Base-by-base conservation (phyloP, 2,888 invertebrate species). In the Melanotus villosus region DNA sequence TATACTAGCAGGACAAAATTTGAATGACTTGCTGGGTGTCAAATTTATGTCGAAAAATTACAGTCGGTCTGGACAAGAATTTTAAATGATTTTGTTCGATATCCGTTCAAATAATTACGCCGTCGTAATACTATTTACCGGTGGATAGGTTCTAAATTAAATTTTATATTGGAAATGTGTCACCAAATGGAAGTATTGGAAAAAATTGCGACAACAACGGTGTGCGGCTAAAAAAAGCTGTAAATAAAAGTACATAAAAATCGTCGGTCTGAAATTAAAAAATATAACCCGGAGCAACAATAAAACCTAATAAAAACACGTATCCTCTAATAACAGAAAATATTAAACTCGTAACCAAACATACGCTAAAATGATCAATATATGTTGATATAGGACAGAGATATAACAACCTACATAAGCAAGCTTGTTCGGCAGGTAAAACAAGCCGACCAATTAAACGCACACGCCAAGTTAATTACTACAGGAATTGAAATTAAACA, bases 401-500 rank as follows among this genome's bases (percentile, higher is more conserved):
- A 18, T 18, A 12, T 7, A 16, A 6, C 41, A 16, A 5, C 12
- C 1, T 5, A 1, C 6, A 2, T 14, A 41, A 41, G 18, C 41
- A 41, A 14, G 16, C 14, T 41, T 18, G 32, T 56, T 26, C 36
- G 38, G 16, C 30, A 59, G 59, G 59, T 59, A 45, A 45, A 59
- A 30, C 19, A 59, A 18, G 18, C 45, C 45, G 45, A 30, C 59
- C 43, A 59, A 59, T 59, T 59, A 59, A 41, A 59, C 59, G 59
- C 59, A 59, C 45, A 59, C 59, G 59, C 59, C 59, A 59, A n/a
- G 59, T 45, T 59, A 59, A 59, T 59, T 59, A 45, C 59, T 10
- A 45, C 43, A 26, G 59, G 59, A 57, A 59, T 59, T 59, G 59
- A 59, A 59, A 59, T 59, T 59, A 59, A 59, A 59, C 59, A 59